Conservation (phyloP, 2,113 vertebrate species). For the Brachypodius melanocephalos region DNA sequence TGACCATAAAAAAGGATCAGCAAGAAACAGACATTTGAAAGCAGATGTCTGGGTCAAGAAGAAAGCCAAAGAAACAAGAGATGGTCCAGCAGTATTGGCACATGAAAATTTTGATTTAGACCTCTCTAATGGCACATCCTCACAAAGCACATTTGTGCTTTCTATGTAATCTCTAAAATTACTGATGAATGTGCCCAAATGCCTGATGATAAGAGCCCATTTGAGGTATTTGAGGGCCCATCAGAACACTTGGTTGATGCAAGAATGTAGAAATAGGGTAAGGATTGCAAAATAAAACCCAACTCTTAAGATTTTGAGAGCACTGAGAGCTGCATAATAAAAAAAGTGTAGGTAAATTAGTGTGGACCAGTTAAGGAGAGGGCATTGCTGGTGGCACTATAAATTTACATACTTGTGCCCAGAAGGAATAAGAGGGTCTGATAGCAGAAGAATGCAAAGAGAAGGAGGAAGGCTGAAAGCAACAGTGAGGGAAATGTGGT, state of each 20-base stretch:
- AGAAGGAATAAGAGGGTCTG: background rate
- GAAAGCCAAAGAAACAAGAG: background rate
- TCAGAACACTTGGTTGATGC: background rate
- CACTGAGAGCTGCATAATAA: background rate
- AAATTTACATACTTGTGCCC: background rate
- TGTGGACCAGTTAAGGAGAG: background rate
- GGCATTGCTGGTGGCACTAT: background rate
- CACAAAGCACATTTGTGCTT: background rate
- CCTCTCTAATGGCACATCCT: background rate
- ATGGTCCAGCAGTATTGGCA: background rate
- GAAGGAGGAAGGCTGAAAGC: background rate
- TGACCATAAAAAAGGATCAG: background rate
- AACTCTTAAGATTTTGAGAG: background rate
- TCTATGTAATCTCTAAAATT: background rate
- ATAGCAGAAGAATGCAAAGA: background rate
- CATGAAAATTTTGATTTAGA: background rate
- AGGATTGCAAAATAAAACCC: background rate
- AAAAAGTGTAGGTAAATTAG: background rate
- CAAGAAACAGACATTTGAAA: background rate
- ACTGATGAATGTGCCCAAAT: background rate
- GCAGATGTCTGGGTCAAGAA: background rate
- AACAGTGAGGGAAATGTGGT: accelerated
- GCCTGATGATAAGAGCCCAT: background rate
- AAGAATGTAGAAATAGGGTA: background rate
- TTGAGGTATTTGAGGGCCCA: background rate